Evolutionary conservation across 2,888 invertebrate genomes (phyloP), one percentile per base, ranked within the genome.

Genomic region (Mycalesis mineus): DNA sequence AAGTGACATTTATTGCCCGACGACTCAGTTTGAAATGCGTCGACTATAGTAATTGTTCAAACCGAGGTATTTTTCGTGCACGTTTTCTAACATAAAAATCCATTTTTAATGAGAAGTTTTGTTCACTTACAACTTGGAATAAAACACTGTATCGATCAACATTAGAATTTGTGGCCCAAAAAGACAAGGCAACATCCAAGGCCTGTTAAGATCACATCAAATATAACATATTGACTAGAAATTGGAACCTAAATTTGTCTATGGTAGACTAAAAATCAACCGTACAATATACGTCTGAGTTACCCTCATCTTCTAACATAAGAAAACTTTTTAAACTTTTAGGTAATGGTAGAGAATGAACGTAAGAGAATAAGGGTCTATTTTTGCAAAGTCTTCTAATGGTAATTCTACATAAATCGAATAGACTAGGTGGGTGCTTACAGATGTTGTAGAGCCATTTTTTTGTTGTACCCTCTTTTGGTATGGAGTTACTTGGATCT

Each of bases 371-470:
- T 63, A 93, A 80, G 57, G 81, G 75, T 58, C 69, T 81, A 61
- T 69, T 69, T 55, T 66, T 73, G 61, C 75, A 70, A 47, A 72
- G 61, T 41, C 56, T 36, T 64, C 93, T 84, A 57, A 93, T 87
- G 66, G 75, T 80, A 60, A 93, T 90, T 66, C 93, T 88, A 75
- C 92, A 92, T 33, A 91, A 69, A 69, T 93, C 92, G 36, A 87
- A 74, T 45, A 93, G 76, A 58, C 75, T 81, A 40, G 91, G 76
- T 9, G 93, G 92, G 62, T 89, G 86, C 64, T 71, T 85, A 60
- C 80, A 84, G 49, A 79, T 75, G 42, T 78, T 69, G 41, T 83
- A 70, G 53, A 91, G 65, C 91, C 90, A 90, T 63, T 77, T 61
- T 40, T 76, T 70, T n/a, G 82, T 71, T 51, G 75, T 70, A 8